Evolutionary conservation across 2,797 vertebrate species (phyloP), one percentile per base, ranked within the genome.

Genomic region (Pogoniulus pusillus): DNA sequence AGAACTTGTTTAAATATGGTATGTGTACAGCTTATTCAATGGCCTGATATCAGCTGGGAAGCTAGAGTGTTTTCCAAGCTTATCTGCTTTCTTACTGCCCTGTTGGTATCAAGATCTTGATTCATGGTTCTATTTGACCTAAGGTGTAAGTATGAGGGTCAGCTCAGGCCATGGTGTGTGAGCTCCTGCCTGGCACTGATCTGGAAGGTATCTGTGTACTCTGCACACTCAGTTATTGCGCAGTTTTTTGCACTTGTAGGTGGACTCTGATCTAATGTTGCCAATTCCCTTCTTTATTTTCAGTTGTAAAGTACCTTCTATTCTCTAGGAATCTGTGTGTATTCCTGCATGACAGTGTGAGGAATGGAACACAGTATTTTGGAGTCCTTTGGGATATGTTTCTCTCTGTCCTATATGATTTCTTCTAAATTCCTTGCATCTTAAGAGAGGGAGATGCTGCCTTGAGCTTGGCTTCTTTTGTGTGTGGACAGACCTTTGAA

Each of bases 1-100:
- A 93, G 70, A 78, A 41, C 76, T 63, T 93, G 86, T 92, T 93
- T 85, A 89, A 96, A 93, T 91, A 92, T 84, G 82, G 39, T 66
- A 10, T 72, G 66, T 87, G 63, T 76, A 73, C 91, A 58, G 30
- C 79, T 75, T 85, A 60, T 85, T 94, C 77, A 91, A 6, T 63
- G 91, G 65, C 71, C 45, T 78, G 78, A 13, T 95, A 76, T 11
- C 82, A 73, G 66, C 73, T 93, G 80, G 35, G 63, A 74, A 84
- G 63, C 83, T 69, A 83, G 79, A 41, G 82, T 91, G 66, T 78
- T 90, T 78, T 94, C 66, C 41, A 58, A 66, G 60, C 60, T 89
- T 96, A 89, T 83, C 89, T 90, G 60, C 68, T 87, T 89, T 35
- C 70, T 93, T 94, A 83, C 81, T 19, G 0, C 22, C 32, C 27